These are phyloP conservation scores for Nasua narica DNA, from an alignment of 2,797 vertebrate species.

Conservation along the genomic window DNA sequence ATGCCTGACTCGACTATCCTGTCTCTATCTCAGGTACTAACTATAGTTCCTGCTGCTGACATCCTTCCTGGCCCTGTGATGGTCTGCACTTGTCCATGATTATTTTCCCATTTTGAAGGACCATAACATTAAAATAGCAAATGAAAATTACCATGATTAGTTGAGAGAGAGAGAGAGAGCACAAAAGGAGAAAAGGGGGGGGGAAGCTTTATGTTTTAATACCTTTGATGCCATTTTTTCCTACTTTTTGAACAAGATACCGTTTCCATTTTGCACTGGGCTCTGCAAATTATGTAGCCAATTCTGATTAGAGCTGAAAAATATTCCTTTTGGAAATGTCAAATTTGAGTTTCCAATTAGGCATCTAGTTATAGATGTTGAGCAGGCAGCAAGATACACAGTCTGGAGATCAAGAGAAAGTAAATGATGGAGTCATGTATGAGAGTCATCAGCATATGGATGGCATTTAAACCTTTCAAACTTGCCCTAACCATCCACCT, in stretches of 20 bases:
- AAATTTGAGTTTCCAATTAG: not conserved
- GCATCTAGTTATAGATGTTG: not conserved
- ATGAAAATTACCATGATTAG: not conserved
- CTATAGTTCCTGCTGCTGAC: fast-evolving
- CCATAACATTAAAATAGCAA: not conserved
- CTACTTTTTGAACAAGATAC: not conserved
- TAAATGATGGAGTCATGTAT: not conserved
- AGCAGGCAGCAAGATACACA: not conserved
- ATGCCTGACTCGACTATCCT: not conserved
- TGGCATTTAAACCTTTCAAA: not conserved
- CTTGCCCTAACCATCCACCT: not conserved
- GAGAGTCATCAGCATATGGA: not conserved
- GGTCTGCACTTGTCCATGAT: not conserved
- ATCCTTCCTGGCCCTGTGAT: not conserved
- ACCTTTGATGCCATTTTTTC: not conserved
- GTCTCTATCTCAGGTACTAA: too few relatives aligned
- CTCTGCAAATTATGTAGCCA: not conserved
- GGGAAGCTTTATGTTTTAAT: not conserved
- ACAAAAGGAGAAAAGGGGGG: not conserved
- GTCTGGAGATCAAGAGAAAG: not conserved
- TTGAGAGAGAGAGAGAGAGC: not conserved
- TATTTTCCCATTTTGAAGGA: not conserved
- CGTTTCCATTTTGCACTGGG: not conserved
- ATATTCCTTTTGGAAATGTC: not conserved
- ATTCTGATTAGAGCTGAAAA: not conserved